These are phyloP conservation scores for Acronicta psi DNA, from an alignment of 2,888 invertebrate species.

Conservation along the genomic window DNA sequence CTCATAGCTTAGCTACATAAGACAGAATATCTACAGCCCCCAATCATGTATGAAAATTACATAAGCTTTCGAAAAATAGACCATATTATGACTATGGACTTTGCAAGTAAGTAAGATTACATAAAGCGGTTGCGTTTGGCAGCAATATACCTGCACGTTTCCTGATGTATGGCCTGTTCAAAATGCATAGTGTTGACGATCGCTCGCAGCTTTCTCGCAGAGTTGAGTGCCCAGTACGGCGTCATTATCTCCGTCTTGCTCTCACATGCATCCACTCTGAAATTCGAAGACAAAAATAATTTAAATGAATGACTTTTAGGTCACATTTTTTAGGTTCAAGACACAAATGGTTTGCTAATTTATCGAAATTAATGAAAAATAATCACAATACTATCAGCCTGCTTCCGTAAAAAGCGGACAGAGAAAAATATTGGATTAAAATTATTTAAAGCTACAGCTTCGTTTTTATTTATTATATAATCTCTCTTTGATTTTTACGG, in stretches of 20 bases:
- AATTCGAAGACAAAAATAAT: conserved; percentile 9
- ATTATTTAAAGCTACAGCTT: too few species aligned
- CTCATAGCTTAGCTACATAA: too few species aligned
- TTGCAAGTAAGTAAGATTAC: conserved; percentile 7
- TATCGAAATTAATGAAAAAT: too few species aligned
- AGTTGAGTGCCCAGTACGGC: conserved; percentile 98
- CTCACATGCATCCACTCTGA: conserved; percentile 94
- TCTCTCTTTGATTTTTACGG: too few species aligned
- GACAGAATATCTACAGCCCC: too few species aligned
- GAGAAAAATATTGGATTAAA: too few species aligned
- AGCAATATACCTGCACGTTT: conserved; percentile 94
- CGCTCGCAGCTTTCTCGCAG: conserved; percentile 96
- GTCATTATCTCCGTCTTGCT: conserved; percentile 97
- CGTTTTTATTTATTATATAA: too few species aligned
- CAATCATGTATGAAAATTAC: too few species aligned
- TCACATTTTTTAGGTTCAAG: too few species aligned
- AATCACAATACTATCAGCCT: too few species aligned
- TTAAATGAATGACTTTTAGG: not conserved
- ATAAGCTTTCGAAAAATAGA: not conserved
- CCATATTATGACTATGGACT: not conserved
- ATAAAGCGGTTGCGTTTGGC: conserved; percentile 26
- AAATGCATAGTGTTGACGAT: conserved; percentile 98
- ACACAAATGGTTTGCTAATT: too few species aligned
- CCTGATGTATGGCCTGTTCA: conserved; percentile 98
- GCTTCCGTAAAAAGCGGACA: too few species aligned